Evolutionary conservation across 2,888 invertebrate genomes (phyloP).

Genomic region (Drosophila meridionalis): DNA sequence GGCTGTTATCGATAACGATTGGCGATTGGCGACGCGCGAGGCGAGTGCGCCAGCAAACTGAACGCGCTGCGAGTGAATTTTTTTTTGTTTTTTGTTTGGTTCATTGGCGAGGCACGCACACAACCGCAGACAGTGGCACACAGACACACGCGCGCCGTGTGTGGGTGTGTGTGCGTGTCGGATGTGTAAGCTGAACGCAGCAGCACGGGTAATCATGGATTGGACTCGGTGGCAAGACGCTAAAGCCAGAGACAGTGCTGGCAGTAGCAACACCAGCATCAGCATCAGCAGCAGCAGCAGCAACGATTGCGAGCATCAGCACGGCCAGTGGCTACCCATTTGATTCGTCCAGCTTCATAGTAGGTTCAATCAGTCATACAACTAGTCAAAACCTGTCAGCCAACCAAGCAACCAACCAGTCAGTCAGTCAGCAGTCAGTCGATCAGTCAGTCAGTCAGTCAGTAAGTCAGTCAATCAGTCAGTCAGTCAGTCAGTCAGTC

Average conservation of each 20-base stretch:
- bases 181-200: constrained; percentile 52
- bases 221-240: constrained; percentile 84
- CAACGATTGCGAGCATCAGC: constrained; percentile 67
- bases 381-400: constrained; percentile 52
- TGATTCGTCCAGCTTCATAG: constrained; percentile 82
- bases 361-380: constrained; percentile 74
- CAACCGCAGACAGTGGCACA: constrained; percentile 26
- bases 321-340: constrained; percentile 84
- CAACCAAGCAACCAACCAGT: constrained; percentile 43
- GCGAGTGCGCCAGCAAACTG: constrained; percentile 21
- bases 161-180: constrained; percentile 63
- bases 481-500: constrained; percentile 50
- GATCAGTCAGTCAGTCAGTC: constrained; percentile 35
- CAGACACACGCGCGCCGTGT: constrained; percentile 59
- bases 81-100: constrained; percentile 56
- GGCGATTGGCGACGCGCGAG: constrained; percentile 19
- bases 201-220: constrained; percentile 81
- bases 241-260: constrained; percentile 80
- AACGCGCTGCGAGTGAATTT: constrained; percentile 47
- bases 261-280: constrained; percentile 75
- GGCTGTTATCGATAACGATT: constrained; percentile 13
- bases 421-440: constrained; percentile 36
- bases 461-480: constrained; percentile 35
- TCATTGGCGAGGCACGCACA: constrained; percentile 17
- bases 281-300: constrained; percentile 49